Evolutionary conservation across 2,797 vertebrate genomes (phyloP), one percentile per base, ranked within the genome.

Genomic region (Sus cebifrons): DNA sequence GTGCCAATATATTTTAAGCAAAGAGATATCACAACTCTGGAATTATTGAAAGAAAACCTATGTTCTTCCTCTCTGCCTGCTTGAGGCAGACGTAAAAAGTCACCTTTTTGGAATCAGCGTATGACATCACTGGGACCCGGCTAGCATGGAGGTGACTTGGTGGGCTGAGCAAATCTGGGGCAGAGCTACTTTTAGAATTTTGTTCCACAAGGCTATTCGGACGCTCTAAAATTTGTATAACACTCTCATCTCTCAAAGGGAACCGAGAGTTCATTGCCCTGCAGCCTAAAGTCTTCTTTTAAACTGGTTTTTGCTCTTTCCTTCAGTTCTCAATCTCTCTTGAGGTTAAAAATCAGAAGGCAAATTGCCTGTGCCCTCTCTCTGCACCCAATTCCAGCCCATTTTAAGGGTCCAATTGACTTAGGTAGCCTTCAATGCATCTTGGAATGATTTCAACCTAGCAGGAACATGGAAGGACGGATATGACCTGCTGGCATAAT

Each of bases 361-460:
- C 96, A 96, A 97, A 90, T 94, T 67, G 91, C 96, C 90, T 87
- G 85, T 96, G 94, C 96, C 97, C 77, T 85, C 93, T 96, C 91
- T 58, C 12, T 70, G 88, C 92, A 56, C 95, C 97, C 92, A 67
- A 23, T 83, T 97, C 97, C 95, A 93, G 97, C 97, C 97, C 89
- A 82, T 98, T 98, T 97, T 97, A 92, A 98, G 85, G 70, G 74
- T 97, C 96, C 97, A 90, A 97, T 97, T 98, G 97, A 91, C 70
- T 97, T 97, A 96, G 97, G 97, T 86, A 95, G 36, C 74, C 81
- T 96, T 96, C 85, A 94, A 84, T 97, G 98, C 97, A 73, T 77
- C 96, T 98, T 98, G 98, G 97, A 98, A 96, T 74, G 79, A 25
- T 98, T 98, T 98, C 93, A 97, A 86, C 82, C 40, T 73, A 89